A percentile compares a stretch with the other conserved stretches of the same genome.
phyloP scores from a whole-genome alignment of 2,113 vertebrate species.

The Pollimyrus isidori region DNA sequence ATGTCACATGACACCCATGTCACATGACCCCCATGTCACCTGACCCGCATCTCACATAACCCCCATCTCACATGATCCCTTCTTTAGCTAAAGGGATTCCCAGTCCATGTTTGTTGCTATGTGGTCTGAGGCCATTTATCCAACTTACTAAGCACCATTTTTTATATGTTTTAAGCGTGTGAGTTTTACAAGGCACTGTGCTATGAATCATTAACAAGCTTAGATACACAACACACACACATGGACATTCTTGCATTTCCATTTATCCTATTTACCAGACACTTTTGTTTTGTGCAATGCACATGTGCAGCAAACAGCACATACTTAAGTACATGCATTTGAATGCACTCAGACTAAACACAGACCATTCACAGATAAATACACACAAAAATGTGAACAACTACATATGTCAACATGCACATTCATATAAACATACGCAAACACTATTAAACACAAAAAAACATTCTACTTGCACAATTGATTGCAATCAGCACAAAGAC shows the following conservation, averaged over 20 bases:
- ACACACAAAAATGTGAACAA: not conserved
- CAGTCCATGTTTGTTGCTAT: not conserved
- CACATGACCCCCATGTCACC: not conserved
- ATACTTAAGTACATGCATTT: not conserved
- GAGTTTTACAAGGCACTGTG: not conserved
- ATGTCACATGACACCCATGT: not conserved
- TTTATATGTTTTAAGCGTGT: not conserved
- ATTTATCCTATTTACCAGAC: not conserved
- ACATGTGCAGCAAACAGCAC: not conserved
- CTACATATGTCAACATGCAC: not conserved
- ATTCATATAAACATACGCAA: not conserved
- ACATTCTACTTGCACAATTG: not conserved
- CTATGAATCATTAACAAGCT: not conserved
- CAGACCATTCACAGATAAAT: not conserved
- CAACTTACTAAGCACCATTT: not conserved
- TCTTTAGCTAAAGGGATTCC: not conserved
- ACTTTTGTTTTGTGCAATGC: not conserved
- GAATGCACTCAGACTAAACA: not conserved
- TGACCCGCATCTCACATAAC: not conserved
- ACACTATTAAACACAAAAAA: not conserved
- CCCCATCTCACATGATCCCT: not conserved
- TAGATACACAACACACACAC: not conserved
- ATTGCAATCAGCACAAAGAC: constrained; percentile 11
- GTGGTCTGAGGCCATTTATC: not conserved
- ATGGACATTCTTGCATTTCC: not conserved